Evolutionary conservation across 2,797 vertebrate genomes (phyloP).

Genomic region (Tapirus indicus): DNA sequence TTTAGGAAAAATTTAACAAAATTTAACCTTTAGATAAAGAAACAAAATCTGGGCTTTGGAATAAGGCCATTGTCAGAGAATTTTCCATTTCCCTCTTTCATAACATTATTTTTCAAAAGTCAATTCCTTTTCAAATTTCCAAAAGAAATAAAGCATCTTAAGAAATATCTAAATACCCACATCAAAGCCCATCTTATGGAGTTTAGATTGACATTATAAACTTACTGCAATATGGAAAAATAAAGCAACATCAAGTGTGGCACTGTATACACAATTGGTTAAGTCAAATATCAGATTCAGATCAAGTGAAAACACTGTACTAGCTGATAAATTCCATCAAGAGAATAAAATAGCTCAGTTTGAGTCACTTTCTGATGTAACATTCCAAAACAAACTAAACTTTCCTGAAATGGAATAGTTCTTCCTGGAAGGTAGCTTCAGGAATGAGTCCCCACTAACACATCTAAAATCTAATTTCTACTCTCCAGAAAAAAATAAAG

Average conservation of each 20-base stretch:
- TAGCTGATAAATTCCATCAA: neutral
- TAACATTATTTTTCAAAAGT: neutral
- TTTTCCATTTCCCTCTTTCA: neutral
- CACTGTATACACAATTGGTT: neutral
- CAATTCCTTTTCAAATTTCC: neutral
- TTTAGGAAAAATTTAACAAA: neutral
- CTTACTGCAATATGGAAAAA: neutral
- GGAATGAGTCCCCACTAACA: neutral
- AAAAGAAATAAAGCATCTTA: neutral
- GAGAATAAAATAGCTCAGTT: neutral
- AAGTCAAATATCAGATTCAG: neutral
- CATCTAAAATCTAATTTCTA: conserved; percentile 27
- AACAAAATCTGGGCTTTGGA: neutral
- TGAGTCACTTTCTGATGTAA: neutral
- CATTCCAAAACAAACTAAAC: neutral
- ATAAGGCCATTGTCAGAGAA: neutral
- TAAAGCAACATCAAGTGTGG: neutral
- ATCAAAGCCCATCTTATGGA: neutral
- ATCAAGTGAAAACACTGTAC: neutral
- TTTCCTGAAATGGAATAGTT: neutral
- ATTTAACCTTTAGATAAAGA: neutral
- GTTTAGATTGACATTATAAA: neutral
- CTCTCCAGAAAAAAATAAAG: conserved; percentile 23
- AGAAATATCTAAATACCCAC: neutral
- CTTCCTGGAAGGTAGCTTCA: neutral